These are phyloP conservation scores for Agonum fuliginosum DNA, from an alignment of 2,888 invertebrate genomes.

Conservation along the genomic window DNA sequence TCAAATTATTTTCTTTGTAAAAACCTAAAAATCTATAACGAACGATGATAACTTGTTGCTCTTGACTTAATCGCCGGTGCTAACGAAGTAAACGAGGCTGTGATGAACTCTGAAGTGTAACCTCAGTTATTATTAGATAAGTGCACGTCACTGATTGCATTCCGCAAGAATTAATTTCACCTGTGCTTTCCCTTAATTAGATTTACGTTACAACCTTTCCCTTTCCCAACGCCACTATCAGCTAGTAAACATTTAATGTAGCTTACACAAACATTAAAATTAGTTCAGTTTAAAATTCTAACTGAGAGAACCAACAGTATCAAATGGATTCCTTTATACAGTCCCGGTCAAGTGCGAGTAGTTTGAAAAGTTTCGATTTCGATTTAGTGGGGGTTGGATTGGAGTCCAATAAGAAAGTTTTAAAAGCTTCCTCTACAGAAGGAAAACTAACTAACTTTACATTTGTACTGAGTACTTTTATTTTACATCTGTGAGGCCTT, in stretches of 20 bases:
- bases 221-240: not conserved
- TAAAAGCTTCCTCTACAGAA: constrained; percentile 11
- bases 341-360: constrained; percentile 12
- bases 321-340: constrained; percentile 17
- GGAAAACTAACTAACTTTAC: not conserved
- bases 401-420: constrained; percentile 5
- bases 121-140: constrained; percentile 21
- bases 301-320: not conserved
- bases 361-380: constrained; percentile 14
- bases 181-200: not conserved
- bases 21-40: too few relatives aligned
- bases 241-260: not conserved
- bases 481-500: not conserved
- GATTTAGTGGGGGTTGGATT: not conserved
- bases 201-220: not conserved
- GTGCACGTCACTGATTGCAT: constrained; percentile 14
- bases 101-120: constrained; percentile 23
- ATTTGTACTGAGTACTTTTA: not conserved
- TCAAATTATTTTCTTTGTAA: too few relatives aligned
- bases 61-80: not conserved
- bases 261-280: not conserved
- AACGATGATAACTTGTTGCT: not conserved
- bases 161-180: constrained; percentile 12
- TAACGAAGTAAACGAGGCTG: constrained; percentile 3
- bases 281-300: not conserved